Conservation (phyloP, 2,888 invertebrate species). For the Nomada flava region DNA sequence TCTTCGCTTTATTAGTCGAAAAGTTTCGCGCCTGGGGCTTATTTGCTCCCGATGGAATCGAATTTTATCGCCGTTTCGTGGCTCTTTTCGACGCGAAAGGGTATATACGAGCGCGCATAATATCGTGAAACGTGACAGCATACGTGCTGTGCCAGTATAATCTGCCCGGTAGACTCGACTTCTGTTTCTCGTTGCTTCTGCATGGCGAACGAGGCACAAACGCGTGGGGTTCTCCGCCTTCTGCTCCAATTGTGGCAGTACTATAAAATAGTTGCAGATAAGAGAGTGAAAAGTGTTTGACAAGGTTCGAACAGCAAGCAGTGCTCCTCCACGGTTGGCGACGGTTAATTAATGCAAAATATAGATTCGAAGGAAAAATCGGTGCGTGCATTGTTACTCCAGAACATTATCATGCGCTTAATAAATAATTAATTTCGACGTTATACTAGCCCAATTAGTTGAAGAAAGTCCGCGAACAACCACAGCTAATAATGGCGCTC, state of each 20-base stretch:
- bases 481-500: too few relatives aligned
- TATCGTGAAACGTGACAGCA: conserved; percentile 50
- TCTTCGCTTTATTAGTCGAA: neutral
- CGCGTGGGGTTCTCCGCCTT: neutral
- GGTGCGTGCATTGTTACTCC: too few relatives aligned
- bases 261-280: neutral
- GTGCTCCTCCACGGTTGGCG: too few relatives aligned
- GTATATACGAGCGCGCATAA: conserved; percentile 40
- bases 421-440: too few relatives aligned
- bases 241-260: neutral
- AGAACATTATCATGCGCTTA: too few relatives aligned
- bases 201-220: conserved; percentile 29
- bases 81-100: neutral
- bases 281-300: too few relatives aligned
- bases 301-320: too few relatives aligned
- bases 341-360: too few relatives aligned
- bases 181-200: conserved; percentile 45
- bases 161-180: conserved; percentile 38
- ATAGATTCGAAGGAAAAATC: too few relatives aligned
- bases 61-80: conserved; percentile 26
- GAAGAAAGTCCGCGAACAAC: too few relatives aligned
- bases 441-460: too few relatives aligned
- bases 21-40: neutral
- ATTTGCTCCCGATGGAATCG: neutral
- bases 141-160: conserved; percentile 33